These are phyloP conservation scores for Zaprionus gabonicus DNA, from an alignment of 1,140 invertebrate species.

Conservation along the genomic window DNA sequence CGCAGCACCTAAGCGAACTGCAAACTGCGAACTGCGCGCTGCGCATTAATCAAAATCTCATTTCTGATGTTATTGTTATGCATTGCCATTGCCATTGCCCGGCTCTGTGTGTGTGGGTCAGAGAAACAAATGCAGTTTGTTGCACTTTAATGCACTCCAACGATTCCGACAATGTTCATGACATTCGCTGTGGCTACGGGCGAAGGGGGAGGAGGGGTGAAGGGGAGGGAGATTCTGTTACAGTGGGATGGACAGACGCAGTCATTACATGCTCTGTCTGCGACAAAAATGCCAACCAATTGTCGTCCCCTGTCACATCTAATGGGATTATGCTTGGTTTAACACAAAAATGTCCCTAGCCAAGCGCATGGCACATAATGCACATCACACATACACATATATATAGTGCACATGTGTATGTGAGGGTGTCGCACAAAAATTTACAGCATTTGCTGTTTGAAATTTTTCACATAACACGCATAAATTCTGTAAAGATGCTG, in stretches of 20 bases:
- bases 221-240: no score
- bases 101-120: constrained; percentile 14
- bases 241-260: neutral
- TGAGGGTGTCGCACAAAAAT: constrained; percentile 64
- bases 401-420: neutral
- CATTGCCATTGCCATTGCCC: neutral
- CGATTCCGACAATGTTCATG: constrained; percentile 56
- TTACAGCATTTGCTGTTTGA: constrained; percentile 71
- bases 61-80: constrained; percentile 51
- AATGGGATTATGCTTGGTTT: constrained; percentile 79
- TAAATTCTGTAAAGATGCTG: constrained; percentile 71
- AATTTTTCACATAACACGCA: constrained; percentile 78
- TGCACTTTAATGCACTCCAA: constrained; percentile 76
- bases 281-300: constrained; percentile 70
- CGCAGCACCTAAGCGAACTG: constrained; percentile 33
- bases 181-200: neutral
- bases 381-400: constrained; percentile 7
- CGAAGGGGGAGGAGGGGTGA: no score
- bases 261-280: constrained; percentile 48
- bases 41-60: constrained; percentile 79
- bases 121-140: constrained; percentile 70
- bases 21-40: neutral
- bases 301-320: constrained; percentile 79
- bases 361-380: constrained; percentile 24
- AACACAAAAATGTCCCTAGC: constrained; percentile 67